Percentiles rank a stretch among this genome's conserved stretches.
Conservation (phyloP, 2,797 vertebrate genomes). For the Protonibea diacanthus region DNA sequence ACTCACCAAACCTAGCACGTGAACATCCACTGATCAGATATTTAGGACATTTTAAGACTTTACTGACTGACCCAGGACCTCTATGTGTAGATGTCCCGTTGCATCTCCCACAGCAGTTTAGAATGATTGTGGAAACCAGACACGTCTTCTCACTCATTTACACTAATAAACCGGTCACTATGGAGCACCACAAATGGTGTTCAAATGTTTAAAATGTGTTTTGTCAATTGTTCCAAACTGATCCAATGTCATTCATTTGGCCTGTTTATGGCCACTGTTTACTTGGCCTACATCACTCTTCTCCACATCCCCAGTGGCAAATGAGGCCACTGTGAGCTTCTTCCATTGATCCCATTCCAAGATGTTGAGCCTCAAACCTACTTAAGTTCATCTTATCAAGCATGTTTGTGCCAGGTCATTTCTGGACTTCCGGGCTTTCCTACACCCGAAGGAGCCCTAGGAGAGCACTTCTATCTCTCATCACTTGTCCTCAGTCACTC, state of each 20-base stretch:
- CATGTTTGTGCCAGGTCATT: neutral
- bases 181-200: neutral
- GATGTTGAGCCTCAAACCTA: neutral
- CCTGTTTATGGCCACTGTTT: neutral
- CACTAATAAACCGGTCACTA: neutral
- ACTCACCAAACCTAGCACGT: neutral
- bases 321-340: neutral
- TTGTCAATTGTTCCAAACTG: too few relatives aligned
- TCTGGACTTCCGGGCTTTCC: neutral
- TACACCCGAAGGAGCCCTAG: neutral
- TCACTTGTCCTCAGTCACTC: neutral
- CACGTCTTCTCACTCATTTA: neutral
- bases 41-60: neutral
- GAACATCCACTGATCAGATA: neutral
- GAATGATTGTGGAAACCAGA: neutral
- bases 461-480: neutral
- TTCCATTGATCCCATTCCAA: slow-evolving; percentile 1
- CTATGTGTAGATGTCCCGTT: too few relatives aligned
- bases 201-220: neutral
- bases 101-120: too few relatives aligned
- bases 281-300: neutral
- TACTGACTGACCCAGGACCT: neutral
- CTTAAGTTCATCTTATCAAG: neutral
- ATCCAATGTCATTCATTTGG: neutral
- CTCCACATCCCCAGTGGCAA: neutral